Conservation (phyloP, 2,797 vertebrate genomes). For the Aulostomus chinensis region DNA sequence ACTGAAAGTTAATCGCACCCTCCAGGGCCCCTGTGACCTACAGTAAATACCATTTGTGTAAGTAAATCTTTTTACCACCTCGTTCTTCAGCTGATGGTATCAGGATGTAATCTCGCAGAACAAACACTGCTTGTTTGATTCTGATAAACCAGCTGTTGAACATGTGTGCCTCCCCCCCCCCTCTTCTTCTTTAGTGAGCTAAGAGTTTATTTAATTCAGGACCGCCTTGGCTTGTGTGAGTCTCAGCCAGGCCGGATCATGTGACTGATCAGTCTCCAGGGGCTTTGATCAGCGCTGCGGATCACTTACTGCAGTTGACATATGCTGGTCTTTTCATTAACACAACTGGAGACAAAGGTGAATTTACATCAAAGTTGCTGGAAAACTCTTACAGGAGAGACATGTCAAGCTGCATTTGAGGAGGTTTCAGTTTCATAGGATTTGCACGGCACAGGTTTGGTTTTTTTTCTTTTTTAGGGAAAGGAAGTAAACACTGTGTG, state of each 20-base stretch:
- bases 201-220: slow-evolving; percentile 21
- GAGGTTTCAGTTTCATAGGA: not conserved
- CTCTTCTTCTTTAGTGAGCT: too few relatives aligned
- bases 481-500: too few relatives aligned
- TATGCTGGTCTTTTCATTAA: slow-evolving; percentile 42
- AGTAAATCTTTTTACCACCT: too few relatives aligned
- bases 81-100: not conserved
- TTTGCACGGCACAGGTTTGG: too few relatives aligned
- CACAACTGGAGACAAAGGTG: slow-evolving; percentile 8
- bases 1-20: too few relatives aligned
- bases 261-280: slow-evolving; percentile 26
- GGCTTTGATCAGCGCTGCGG: slow-evolving; percentile 56
- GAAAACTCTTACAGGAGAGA: slow-evolving; percentile 2
- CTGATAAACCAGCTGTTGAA: too few relatives aligned
- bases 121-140: not conserved
- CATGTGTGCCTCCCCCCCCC: too few relatives aligned
- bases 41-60: too few relatives aligned
- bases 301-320: slow-evolving; percentile 21
- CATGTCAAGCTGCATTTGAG: slow-evolving; percentile 8
- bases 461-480: too few relatives aligned
- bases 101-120: not conserved
- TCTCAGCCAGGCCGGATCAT: slow-evolving; percentile 30
- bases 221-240: too few relatives aligned
- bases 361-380: slow-evolving; percentile 36
- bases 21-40: too few relatives aligned